These are phyloP conservation scores for Phymastichus coffea DNA, from an alignment of 1,140 invertebrate genomes.

Conservation along the genomic window DNA sequence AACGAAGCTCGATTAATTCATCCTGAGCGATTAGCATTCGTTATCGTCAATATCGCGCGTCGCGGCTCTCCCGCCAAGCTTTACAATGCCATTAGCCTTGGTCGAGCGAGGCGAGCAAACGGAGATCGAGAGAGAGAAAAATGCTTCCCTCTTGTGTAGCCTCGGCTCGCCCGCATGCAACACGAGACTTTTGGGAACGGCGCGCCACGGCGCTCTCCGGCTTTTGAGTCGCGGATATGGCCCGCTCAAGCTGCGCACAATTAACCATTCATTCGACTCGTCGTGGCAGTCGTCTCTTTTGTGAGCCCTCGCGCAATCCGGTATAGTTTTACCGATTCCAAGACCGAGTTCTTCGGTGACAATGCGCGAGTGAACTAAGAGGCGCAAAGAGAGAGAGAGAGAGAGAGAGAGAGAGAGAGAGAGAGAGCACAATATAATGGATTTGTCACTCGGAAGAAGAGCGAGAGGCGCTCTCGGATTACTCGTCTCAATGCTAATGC, in stretches of 20 bases:
- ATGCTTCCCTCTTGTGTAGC: not conserved
- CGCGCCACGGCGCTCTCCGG: constrained; percentile 10
- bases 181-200: constrained; percentile 44
- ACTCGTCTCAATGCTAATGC: constrained; percentile 13
- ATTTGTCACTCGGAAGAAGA: constrained; percentile 5
- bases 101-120: not conserved
- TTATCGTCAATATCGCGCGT: constrained; percentile 40
- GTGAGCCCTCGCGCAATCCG: not conserved
- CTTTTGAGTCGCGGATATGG: constrained; percentile 22
- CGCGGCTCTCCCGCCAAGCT: constrained; percentile 18
- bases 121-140: not conserved
- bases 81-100: constrained; percentile 3
- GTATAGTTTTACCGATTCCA: too few species aligned
- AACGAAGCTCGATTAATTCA: constrained; percentile 41
- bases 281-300: constrained; percentile 25
- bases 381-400: too few species aligned
- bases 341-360: not conserved
- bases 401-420: not conserved
- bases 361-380: too few species aligned
- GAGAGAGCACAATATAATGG: constrained; percentile 11
- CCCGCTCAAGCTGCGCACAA: constrained; percentile 11
- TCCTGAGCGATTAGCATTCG: constrained; percentile 44
- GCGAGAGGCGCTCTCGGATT: constrained; percentile 3
- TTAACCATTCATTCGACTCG: constrained; percentile 17
- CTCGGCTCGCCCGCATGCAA: constrained; percentile 38